Evolutionary conservation across 2,888 invertebrate genomes (phyloP).

Genomic region (Willowsia nigromaculata): DNA sequence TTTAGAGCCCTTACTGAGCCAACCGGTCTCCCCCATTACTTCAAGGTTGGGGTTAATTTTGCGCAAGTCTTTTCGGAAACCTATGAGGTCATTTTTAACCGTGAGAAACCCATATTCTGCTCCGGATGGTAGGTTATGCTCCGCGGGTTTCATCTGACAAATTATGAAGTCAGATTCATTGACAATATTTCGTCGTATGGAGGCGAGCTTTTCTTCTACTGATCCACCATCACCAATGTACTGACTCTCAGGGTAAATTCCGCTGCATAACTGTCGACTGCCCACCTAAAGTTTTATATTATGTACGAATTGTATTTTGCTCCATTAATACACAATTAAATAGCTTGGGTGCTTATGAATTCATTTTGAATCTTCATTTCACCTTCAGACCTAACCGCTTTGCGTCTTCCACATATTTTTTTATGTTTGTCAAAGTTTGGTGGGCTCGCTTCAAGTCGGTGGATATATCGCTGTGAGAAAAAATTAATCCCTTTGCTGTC

Average conservation of each 20-base stretch:
- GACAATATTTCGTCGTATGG: background rate
- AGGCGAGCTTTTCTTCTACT: background rate
- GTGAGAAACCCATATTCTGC: background rate
- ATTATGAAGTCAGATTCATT: constrained; percentile 54
- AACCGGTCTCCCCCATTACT: constrained; percentile 56
- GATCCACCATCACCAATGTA: background rate
- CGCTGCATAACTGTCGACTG: constrained; percentile 25
- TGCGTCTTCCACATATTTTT: background rate
- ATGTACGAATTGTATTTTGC: too few relatives aligned
- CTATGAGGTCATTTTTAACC: constrained; percentile 30
- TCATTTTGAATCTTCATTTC: too few relatives aligned
- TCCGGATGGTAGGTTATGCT: background rate
- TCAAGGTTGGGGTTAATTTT: constrained; percentile 54
- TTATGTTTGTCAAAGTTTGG: background rate
- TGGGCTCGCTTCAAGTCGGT: background rate
- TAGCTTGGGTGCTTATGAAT: too few relatives aligned
- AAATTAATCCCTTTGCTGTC: constrained; percentile 22
- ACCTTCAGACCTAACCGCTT: background rate
- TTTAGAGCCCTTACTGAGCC: constrained; percentile 38
- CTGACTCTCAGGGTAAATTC: background rate
- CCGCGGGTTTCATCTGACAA: background rate
- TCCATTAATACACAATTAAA: too few relatives aligned
- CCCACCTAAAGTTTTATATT: too few relatives aligned
- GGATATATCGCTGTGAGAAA: background rate
- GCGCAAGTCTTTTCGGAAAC: background rate